phyloP scores from a whole-genome alignment of 2,888 invertebrate genomes.

The Resseliella maxima region DNA sequence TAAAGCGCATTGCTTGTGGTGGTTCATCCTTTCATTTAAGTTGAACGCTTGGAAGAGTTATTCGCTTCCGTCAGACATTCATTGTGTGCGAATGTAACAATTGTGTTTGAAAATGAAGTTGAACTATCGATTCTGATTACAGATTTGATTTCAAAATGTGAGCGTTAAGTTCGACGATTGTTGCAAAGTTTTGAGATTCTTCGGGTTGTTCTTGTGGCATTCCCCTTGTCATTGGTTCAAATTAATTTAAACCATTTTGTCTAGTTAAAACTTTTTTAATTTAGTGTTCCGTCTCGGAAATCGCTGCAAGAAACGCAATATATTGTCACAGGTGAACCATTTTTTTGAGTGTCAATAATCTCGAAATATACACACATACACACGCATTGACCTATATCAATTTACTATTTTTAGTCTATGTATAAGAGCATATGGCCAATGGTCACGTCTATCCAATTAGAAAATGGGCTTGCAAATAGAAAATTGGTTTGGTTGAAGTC shows the following conservation, averaged over 20 bases:
- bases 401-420: neutral
- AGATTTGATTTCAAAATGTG: conserved; percentile 12
- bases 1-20: conserved; percentile 2
- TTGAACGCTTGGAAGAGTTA: neutral
- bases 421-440: neutral
- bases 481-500: neutral
- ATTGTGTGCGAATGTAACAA: conserved; percentile 1
- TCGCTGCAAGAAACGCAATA: neutral
- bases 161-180: neutral
- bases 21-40: conserved; percentile 18
- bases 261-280: conserved; percentile 36
- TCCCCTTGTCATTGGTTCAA: conserved; percentile 18
- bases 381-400: conserved; percentile 17
- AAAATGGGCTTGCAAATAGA: neutral
- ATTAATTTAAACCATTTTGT: conserved; percentile 48
- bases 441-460: neutral
- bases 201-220: conserved; percentile 28
- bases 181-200: conserved; percentile 30
- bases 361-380: neutral
- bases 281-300: conserved; percentile 28
- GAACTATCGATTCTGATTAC: conserved; percentile 43
- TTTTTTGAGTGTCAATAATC: neutral
- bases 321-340: neutral
- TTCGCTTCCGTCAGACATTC: neutral
- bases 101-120: conserved; percentile 10